A percentile compares a stretch with the other conserved stretches of the same genome.
These are phyloP conservation scores for Acleris literana DNA, from an alignment of 2,888 invertebrate genomes.

Conservation along the genomic window DNA sequence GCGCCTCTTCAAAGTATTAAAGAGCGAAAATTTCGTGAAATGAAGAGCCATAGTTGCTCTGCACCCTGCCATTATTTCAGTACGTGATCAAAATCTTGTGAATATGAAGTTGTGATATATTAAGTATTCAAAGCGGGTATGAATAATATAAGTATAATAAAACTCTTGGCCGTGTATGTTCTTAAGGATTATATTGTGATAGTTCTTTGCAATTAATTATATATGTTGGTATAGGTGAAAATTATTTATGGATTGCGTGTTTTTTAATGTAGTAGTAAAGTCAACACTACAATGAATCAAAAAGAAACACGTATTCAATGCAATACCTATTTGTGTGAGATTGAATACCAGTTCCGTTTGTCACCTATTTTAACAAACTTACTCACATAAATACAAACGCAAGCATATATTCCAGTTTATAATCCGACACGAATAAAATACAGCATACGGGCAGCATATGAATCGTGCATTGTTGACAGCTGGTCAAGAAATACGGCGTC, in stretches of 20 bases:
- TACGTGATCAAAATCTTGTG: constrained; percentile 47
- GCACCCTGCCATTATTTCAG: constrained; percentile 41
- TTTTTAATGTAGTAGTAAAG: no score
- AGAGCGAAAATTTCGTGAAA: constrained; percentile 30
- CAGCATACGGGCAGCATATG: no score
- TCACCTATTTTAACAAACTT: no score
- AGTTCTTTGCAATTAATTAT: background rate
- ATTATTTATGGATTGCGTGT: background rate
- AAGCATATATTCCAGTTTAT: no score
- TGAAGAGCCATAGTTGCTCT: constrained; percentile 37
- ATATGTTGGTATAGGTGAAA: background rate
- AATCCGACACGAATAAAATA: no score
- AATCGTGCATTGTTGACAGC: no score
- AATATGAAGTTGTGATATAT: constrained; percentile 35
- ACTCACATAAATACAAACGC: no score
- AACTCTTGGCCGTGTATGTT: constrained; percentile 17
- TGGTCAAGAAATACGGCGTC: background rate
- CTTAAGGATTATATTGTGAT: constrained; percentile 10
- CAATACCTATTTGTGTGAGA: no score
- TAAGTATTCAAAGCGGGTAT: constrained; percentile 30
- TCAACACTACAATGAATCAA: no score
- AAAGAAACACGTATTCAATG: no score
- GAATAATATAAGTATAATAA: constrained; percentile 39
- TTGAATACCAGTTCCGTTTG: no score
- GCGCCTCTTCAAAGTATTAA: constrained; percentile 9